Conservation (phyloP, 2,797 vertebrate species). For the Pyrocephalus nanus region DNA sequence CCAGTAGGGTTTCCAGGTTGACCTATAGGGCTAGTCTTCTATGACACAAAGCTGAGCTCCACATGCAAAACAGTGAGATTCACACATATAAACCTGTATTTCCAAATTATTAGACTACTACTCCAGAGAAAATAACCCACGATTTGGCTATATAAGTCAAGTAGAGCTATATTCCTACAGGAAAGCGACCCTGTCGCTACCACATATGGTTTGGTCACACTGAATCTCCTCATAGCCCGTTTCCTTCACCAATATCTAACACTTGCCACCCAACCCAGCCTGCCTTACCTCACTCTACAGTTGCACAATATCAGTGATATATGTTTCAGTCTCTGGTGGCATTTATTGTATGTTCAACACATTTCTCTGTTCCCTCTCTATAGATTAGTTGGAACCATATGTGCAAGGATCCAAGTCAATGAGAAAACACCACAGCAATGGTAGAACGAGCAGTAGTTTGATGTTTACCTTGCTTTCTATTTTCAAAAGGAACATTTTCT, state of each 20-base stretch:
- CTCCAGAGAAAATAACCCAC: not conserved
- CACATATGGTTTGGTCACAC: not conserved
- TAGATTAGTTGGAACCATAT: not conserved
- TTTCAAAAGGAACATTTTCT: not conserved
- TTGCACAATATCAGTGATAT: not conserved
- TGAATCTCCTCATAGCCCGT: not conserved
- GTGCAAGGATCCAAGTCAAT: not conserved
- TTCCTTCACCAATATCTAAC: not conserved
- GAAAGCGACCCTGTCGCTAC: not conserved
- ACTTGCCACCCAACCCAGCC: not conserved
- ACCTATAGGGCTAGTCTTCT: not conserved
- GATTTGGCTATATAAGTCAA: not conserved
- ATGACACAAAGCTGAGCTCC: not conserved
- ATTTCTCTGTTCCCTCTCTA: not conserved
- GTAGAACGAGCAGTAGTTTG: not conserved
- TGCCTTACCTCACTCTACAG: not conserved
- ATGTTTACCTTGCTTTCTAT: not conserved
- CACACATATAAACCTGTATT: not conserved
- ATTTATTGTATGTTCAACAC: not conserved
- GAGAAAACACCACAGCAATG: not conserved
- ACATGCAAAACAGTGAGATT: not conserved
- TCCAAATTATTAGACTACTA: not conserved
- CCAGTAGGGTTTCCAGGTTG: not conserved
- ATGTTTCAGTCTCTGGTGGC: not conserved
- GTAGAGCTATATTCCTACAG: not conserved